phyloP scores from a whole-genome alignment of 2,113 vertebrate species.

The Rhadina sibilatrix region DNA sequence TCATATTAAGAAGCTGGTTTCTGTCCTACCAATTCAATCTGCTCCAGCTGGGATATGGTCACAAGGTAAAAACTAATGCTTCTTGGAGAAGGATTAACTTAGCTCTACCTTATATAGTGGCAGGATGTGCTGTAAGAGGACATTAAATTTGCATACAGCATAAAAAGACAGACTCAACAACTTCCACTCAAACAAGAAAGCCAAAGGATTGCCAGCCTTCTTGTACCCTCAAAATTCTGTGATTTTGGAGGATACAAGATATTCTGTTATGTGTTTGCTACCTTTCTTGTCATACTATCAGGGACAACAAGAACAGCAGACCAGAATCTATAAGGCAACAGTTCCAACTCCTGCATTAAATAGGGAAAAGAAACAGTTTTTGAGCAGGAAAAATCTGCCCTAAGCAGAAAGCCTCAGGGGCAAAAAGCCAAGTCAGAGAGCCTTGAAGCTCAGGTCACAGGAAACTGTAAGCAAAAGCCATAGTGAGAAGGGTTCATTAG shows the following conservation, averaged over 20 bases:
- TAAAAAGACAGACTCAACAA: neutral
- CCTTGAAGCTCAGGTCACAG: neutral
- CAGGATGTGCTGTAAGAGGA: neutral
- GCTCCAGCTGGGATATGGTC: neutral
- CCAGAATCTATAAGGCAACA: neutral
- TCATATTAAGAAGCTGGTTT: neutral
- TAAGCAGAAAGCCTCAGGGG: neutral
- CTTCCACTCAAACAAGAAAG: neutral
- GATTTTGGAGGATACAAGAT: neutral
- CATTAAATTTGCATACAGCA: neutral
- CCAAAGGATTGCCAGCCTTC: neutral
- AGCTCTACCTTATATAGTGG: neutral
- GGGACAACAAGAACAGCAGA: neutral
- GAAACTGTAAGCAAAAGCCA: neutral
- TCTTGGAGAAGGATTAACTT: neutral
- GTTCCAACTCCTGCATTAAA: neutral
- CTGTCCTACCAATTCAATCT: neutral
- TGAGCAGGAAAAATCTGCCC: neutral
- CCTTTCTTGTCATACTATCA: neutral
- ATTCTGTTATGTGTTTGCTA: neutral
- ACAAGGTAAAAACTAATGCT: neutral
- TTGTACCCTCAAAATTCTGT: neutral
- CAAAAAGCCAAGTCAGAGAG: neutral
- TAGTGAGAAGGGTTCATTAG: neutral
- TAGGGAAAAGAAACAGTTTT: neutral